Percentiles rank a stretch among this genome's conserved stretches.
Conservation (phyloP, 1,140 invertebrate genomes). For the Drosophila kurseongensis region DNA sequence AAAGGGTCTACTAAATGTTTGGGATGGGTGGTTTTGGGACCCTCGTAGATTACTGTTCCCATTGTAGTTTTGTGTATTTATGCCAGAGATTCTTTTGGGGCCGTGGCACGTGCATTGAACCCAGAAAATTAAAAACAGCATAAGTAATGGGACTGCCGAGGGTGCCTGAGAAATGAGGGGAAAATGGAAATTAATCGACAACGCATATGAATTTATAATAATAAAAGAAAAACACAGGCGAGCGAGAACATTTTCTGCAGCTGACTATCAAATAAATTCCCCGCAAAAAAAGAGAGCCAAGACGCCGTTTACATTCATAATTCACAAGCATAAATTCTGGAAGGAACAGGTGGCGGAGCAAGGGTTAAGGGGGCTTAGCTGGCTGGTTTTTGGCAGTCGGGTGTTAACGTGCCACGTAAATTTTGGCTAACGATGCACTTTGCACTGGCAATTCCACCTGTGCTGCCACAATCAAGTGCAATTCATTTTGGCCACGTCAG, state of each 20-base stretch:
- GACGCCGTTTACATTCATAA: slow-evolving; percentile 76
- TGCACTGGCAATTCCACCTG: slow-evolving; percentile 65
- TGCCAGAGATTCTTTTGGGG: slow-evolving; percentile 22
- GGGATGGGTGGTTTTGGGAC: neutral
- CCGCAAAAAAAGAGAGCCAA: slow-evolving; percentile 48
- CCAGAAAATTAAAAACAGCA: slow-evolving; percentile 73
- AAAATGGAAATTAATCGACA: slow-evolving; percentile 78
- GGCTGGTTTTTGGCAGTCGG: slow-evolving; percentile 70
- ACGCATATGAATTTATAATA: slow-evolving; percentile 79
- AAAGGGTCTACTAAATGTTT: slow-evolving; percentile 8
- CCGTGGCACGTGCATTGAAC: slow-evolving; percentile 70
- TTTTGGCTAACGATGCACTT: slow-evolving; percentile 80
- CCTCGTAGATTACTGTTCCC: slow-evolving; percentile 25
- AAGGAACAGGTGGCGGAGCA: slow-evolving; percentile 1
- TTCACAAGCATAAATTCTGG: slow-evolving; percentile 70
- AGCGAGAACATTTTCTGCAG: slow-evolving; percentile 67
- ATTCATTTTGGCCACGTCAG: slow-evolving; percentile 78
- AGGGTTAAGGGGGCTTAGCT: slow-evolving; percentile 6
- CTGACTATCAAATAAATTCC: slow-evolving; percentile 77
- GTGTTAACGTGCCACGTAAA: slow-evolving; percentile 74
- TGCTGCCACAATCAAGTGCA: slow-evolving; percentile 77
- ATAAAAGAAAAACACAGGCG: slow-evolving; percentile 59
- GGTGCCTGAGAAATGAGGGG: slow-evolving; percentile 36
- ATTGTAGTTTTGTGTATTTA: slow-evolving; percentile 35
- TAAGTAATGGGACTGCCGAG: slow-evolving; percentile 62